Conservation (phyloP, 2,797 vertebrate genomes). For the Thamnophis elegans region DNA sequence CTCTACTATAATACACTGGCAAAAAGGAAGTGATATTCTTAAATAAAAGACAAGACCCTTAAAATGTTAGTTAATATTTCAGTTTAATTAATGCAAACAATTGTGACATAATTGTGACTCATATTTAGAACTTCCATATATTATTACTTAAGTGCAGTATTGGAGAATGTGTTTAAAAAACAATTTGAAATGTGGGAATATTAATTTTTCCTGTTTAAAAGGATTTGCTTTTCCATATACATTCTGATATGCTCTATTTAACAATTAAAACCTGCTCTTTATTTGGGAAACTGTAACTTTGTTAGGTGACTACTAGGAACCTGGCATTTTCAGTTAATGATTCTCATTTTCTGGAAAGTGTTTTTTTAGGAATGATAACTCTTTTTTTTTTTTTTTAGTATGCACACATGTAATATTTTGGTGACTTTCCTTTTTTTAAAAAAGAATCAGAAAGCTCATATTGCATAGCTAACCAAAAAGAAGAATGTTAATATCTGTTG, state of each 20-base stretch:
- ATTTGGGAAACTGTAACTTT: not conserved
- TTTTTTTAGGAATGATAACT: not conserved
- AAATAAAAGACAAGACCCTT: not conserved
- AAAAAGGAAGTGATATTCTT: not conserved
- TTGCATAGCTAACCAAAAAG: not conserved
- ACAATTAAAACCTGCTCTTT: not conserved
- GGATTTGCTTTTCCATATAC: not conserved
- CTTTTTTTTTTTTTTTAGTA: not conserved
- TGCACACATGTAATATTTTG: not conserved
- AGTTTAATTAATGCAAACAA: not conserved
- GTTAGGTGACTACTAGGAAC: not conserved
- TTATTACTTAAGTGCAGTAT: not conserved
- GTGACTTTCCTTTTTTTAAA: not conserved
- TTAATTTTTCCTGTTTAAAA: not conserved
- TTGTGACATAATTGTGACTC: not conserved
- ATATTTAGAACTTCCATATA: not conserved
- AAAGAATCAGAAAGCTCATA: not conserved
- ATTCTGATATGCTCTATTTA: not conserved
- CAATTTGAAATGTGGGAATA: not conserved
- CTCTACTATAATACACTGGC: not conserved
- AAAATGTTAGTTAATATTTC: not conserved
- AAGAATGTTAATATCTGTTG: not conserved
- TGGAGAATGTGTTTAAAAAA: not conserved
- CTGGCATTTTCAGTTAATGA: not conserved
- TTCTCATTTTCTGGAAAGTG: not conserved